Evolutionary conservation across 37 sponge, comb jelly and placozoan genomes (phyloP).

Genomic region (Geodia barretti): DNA sequence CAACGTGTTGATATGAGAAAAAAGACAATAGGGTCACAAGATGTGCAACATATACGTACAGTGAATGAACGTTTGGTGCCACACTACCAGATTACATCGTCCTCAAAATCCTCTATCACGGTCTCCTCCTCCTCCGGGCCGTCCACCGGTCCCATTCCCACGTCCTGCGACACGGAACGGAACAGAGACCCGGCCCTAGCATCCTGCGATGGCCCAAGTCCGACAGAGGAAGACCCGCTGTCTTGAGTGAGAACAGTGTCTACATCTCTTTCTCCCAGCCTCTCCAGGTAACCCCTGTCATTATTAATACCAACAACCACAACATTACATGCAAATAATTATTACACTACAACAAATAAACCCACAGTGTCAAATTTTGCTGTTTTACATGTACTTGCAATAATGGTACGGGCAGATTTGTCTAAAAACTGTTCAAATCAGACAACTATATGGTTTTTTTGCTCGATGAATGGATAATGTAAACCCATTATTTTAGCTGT

Average conservation of each 20-base stretch:
- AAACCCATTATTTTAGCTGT: too few species aligned
- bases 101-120: slow-evolving; percentile 62
- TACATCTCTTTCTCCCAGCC: slow-evolving; percentile 27
- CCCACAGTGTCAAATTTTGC: too few species aligned
- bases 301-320: too few species aligned
- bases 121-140: slow-evolving; percentile 12
- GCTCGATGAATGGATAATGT: too few species aligned
- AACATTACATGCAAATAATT: neutral
- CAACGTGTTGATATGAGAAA: neutral
- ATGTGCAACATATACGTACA: neutral
- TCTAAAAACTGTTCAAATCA: too few species aligned
- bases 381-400: too few species aligned
- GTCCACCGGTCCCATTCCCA: neutral
- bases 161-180: slow-evolving; percentile 26
- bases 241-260: neutral
- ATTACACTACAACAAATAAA: neutral
- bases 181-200: neutral
- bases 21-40: neutral
- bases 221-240: neutral
- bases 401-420: too few species aligned
- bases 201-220: neutral
- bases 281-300: slow-evolving; percentile 1
- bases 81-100: slow-evolving; percentile 25
- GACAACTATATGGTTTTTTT: too few species aligned
- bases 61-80: too few species aligned